A percentile compares a stretch with the other conserved stretches of the same genome.
phyloP scores from a whole-genome alignment of 2,797 vertebrate genomes.

The Mycteria americana region DNA sequence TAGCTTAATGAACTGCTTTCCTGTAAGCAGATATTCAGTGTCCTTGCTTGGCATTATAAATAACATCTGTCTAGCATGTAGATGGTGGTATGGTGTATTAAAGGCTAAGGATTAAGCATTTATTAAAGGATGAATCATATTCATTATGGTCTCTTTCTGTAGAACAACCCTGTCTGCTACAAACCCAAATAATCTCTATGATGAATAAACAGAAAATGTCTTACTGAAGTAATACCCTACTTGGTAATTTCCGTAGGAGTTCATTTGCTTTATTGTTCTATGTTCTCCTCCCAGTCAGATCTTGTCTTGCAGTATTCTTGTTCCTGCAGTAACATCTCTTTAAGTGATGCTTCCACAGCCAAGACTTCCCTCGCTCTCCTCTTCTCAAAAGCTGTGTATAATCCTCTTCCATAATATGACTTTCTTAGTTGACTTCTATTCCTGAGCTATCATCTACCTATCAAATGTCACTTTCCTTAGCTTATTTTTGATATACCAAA shows the following conservation, averaged over 20 bases:
- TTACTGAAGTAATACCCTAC: neutral
- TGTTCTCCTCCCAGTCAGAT: neutral
- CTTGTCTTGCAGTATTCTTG: neutral
- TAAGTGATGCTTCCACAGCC: neutral
- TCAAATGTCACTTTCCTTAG: neutral
- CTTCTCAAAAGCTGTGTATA: neutral
- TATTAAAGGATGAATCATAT: constrained; percentile 48
- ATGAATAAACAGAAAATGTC: constrained; percentile 27
- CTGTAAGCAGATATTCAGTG: neutral
- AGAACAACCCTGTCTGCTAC: neutral
- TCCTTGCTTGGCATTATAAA: constrained; percentile 8
- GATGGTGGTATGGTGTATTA: neutral
- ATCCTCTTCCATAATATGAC: neutral
- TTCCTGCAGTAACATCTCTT: neutral
- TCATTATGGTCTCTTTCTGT: constrained; percentile 6
- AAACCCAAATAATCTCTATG: constrained; percentile 22
- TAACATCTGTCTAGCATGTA: neutral
- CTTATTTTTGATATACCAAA: neutral
- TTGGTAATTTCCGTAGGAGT: neutral
- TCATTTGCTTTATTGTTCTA: constrained; percentile 18
- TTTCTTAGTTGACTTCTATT: neutral
- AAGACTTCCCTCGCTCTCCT: neutral
- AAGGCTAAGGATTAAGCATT: constrained; percentile 33
- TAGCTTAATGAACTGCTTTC: neutral
- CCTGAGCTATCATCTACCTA: neutral